Evolutionary conservation across 2,113 vertebrate species (phyloP).

Genomic region (Anarhynchus alexandrinus): DNA sequence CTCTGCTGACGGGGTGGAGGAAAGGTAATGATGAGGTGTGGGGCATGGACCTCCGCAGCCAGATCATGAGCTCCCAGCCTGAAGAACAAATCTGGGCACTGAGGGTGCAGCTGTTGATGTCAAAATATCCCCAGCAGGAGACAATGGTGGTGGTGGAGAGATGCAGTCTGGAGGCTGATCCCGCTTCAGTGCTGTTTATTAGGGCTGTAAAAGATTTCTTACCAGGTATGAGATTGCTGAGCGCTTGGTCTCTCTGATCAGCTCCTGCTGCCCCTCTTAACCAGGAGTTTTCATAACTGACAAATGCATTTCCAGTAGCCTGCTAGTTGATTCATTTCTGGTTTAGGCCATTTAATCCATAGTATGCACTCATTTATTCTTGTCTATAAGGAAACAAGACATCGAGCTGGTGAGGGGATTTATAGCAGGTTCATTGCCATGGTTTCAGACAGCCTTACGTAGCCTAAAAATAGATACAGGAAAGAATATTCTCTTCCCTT

Average conservation of each 20-base stretch:
- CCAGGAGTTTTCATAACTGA: not conserved
- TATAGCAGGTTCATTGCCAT: constrained; percentile 56
- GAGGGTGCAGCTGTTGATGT: not conserved
- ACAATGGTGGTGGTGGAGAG: not conserved
- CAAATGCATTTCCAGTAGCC: not conserved
- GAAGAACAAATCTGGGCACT: not conserved
- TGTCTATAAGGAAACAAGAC: constrained; percentile 20
- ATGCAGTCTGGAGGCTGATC: not conserved
- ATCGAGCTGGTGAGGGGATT: not conserved
- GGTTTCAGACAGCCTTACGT: constrained; percentile 38
- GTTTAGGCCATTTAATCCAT: not conserved
- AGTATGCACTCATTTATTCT: not conserved
- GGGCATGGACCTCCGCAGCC: not conserved
- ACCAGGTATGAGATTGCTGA: not conserved
- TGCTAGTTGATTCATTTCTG: not conserved
- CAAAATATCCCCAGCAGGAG: not conserved
- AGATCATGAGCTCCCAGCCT: not conserved
- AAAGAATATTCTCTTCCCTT: constrained; percentile 54
- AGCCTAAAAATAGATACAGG: constrained; percentile 60
- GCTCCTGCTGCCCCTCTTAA: not conserved
- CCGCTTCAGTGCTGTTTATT: not conserved
- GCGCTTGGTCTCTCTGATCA: not conserved
- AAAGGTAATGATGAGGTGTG: not conserved
- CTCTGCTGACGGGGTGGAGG: not conserved
- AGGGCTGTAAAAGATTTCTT: not conserved